Base-by-base conservation (phyloP, 2,888 invertebrate genomes). In the Cancer borealis region DNA sequence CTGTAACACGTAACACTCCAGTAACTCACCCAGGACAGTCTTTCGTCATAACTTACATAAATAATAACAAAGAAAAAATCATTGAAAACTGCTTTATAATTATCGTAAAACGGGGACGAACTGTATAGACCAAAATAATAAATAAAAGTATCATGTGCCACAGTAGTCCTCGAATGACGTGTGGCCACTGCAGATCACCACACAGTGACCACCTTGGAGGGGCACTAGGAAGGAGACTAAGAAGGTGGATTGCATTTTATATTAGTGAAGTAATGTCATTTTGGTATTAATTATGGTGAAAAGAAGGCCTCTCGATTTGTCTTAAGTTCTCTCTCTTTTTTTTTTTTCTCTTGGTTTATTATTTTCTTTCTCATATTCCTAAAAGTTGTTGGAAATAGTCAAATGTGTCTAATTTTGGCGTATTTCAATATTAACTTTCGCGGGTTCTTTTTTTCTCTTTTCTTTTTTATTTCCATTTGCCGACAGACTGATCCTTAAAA, bases 281-380 rank as follows among this genome's bases (percentile, higher is more conserved):
- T 30, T 79, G 21, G 26, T 79, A 21, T 79, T 79, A 30, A 73
- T 91, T 46, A 91, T 66, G 91, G 91, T 60, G 91, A 91, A 91
- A 91, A 91, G 91, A 45, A 91, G 91, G 91, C 91, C 91, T 91
- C 91, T 39, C 21, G 54, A n/a, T 46, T 21, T 88, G 14, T 4
- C 39, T 26, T 0, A 3, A 12, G 49, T 0, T 54, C 3, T 12
- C 10, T 54, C 14, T 54, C 10, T 14, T 4, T 54, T 54, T 3
- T 8, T 30, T 79, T 79, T 79, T 10, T 6, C 4, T 79, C 14
- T 79, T 3, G 6, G 30, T 79, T 30, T 79, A 1, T 10, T 30
- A 3, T n/a, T 73, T 73, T 73, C n/a, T 73, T 73, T 73, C 8
- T 73, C 26, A 12, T 10, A 79, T 79, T 79, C 30, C 30, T 30